Evolutionary conservation across 2,888 invertebrate genomes (phyloP).

Genomic region (Ophioninae sp.): DNA sequence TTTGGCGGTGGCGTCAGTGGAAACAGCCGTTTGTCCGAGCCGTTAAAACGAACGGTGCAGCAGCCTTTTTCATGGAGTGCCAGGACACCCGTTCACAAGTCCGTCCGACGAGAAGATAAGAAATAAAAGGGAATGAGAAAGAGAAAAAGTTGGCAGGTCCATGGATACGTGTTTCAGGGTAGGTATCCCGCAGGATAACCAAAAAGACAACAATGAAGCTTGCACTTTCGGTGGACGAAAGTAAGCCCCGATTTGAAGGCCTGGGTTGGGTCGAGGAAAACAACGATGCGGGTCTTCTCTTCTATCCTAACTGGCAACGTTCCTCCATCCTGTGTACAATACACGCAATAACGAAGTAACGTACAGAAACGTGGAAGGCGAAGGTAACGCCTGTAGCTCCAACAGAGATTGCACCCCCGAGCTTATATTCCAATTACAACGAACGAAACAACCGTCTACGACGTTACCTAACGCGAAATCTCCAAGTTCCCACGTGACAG

Average conservation of each 20-base stretch:
- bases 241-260: conserved; percentile 21
- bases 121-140: neutral
- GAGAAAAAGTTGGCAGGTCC: conserved; percentile 8
- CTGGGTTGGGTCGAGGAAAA: conserved; percentile 4
- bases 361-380: conserved; percentile 26
- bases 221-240: neutral
- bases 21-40: no score
- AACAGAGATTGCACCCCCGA: conserved; percentile 6
- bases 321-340: conserved; percentile 21
- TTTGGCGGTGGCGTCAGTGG: no score
- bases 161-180: neutral
- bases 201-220: neutral
- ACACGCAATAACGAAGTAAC: conserved; percentile 34
- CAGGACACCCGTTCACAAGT: neutral
- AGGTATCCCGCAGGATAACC: neutral
- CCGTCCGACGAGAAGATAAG: conserved; percentile 20
- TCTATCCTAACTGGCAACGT: conserved; percentile 42
- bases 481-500: conserved; percentile 26
- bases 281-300: conserved; percentile 56
- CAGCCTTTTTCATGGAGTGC: neutral
- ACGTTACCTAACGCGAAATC: neutral
- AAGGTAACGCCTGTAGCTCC: conserved; percentile 17
- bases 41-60: no score
- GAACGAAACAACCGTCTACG: conserved; percentile 1
- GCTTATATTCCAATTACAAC: conserved; percentile 39